These are phyloP conservation scores for Paguma larvata DNA, from an alignment of 2,797 vertebrate genomes.

Conservation along the genomic window DNA sequence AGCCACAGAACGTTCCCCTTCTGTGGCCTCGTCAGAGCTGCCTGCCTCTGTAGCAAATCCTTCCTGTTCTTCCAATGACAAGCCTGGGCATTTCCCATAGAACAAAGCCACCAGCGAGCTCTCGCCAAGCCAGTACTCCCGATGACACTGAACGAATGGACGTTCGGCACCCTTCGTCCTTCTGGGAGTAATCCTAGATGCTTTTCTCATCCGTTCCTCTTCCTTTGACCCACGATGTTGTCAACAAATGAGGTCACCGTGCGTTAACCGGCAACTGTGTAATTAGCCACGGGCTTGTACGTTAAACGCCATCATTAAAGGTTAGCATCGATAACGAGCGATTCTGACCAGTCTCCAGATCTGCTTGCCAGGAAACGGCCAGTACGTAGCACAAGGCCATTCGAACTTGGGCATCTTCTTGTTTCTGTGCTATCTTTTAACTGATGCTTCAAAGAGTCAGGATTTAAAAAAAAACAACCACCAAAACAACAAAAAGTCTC, in stretches of 20 bases:
- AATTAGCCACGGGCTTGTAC: background rate
- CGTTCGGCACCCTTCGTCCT: background rate
- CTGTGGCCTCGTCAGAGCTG: fast-evolving
- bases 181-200: background rate
- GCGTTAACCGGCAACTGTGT: conserved; percentile 9
- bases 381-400: fast-evolving
- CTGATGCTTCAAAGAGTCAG: background rate
- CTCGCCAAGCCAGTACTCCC: background rate
- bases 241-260: conserved; percentile 73
- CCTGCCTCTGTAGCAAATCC: background rate
- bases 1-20: fast-evolving
- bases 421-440: background rate
- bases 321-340: background rate
- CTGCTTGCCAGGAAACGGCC: background rate
- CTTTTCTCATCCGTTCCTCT: background rate
- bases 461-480: background rate
- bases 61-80: background rate
- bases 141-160: fast-evolving
- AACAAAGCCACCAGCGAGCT: background rate
- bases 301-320: background rate
- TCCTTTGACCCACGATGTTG: conserved; percentile 24
- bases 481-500: background rate
- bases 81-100: background rate
- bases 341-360: background rate
- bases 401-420: background rate